phyloP scores from a whole-genome alignment of 2,113 vertebrate genomes.

The Bufo bufo region DNA sequence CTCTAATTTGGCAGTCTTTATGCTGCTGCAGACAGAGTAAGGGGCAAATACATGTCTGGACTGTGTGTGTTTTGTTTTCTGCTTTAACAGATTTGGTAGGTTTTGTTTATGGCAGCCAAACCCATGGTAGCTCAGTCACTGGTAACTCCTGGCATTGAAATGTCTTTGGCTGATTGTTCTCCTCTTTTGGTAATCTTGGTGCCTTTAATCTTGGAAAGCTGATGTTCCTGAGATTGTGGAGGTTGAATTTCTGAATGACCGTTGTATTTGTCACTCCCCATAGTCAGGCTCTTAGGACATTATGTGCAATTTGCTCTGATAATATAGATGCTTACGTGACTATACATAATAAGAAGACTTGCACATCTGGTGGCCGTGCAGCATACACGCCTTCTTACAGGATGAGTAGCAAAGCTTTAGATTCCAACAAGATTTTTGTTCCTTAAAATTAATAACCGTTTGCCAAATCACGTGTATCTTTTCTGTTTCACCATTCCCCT shows the following conservation, averaged over 20 bases:
- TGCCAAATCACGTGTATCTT: neutral
- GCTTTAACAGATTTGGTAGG: neutral
- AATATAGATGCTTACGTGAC: neutral
- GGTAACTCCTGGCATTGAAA: neutral
- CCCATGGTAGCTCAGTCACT: neutral
- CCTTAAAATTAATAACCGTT: neutral
- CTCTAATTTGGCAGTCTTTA: neutral
- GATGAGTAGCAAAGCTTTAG: too few species aligned
- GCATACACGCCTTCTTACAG: neutral
- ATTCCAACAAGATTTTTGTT: neutral
- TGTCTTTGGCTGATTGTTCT: neutral
- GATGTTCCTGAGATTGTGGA: neutral
- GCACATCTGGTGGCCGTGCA: neutral
- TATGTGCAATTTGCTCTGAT: neutral
- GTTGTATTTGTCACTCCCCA: neutral
- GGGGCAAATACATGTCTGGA: conserved; percentile 13
- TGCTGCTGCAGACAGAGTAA: conserved; percentile 2
- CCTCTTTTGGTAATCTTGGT: conserved; percentile 32
- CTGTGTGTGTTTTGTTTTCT: neutral
- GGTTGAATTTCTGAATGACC: neutral
- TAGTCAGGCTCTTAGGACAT: neutral
- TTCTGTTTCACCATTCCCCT: neutral
- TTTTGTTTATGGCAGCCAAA: neutral
- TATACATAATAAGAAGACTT: neutral
- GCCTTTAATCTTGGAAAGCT: conserved; percentile 10